Percentiles rank a stretch among this genome's conserved stretches.
These are phyloP conservation scores for Ataeniobius toweri DNA, from an alignment of 2,797 vertebrate genomes.

Conservation along the genomic window DNA sequence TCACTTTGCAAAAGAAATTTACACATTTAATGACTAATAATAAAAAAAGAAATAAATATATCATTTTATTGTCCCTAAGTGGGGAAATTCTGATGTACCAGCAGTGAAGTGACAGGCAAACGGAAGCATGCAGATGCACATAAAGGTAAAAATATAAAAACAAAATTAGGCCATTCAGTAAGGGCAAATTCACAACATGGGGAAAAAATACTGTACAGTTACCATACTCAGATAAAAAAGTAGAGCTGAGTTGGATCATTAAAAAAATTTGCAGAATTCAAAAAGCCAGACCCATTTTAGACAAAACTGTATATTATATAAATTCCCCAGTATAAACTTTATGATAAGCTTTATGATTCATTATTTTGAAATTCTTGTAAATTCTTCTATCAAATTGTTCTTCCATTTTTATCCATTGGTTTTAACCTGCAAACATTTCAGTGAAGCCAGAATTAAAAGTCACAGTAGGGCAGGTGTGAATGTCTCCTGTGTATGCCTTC, in stretches of 20 bases:
- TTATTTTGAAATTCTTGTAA: too few species aligned
- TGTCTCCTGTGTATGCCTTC: slow-evolving; percentile 71
- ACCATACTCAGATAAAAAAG: too few species aligned
- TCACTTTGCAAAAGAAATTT: not conserved
- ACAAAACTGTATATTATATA: not conserved
- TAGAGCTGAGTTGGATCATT: too few species aligned
- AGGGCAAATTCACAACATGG: not conserved
- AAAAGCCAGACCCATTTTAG: not conserved
- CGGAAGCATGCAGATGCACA: not conserved
- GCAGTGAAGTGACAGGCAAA: not conserved
- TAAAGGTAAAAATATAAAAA: not conserved
- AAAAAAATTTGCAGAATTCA: not conserved
- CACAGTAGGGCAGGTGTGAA: slow-evolving; percentile 73
- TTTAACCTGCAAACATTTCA: slow-evolving; percentile 16
- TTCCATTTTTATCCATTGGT: not conserved
- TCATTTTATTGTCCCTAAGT: not conserved
- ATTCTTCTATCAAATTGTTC: not conserved
- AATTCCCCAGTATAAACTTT: not conserved
- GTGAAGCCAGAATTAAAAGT: slow-evolving; percentile 51
- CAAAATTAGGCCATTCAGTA: not conserved
- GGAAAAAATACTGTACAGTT: not conserved
- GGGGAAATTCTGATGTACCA: not conserved
- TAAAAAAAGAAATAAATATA: not conserved
- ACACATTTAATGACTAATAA: not conserved
- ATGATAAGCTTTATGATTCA: too few species aligned